These are phyloP conservation scores for Miichthys miiuy DNA, from an alignment of 2,797 vertebrate species.

Conservation along the genomic window DNA sequence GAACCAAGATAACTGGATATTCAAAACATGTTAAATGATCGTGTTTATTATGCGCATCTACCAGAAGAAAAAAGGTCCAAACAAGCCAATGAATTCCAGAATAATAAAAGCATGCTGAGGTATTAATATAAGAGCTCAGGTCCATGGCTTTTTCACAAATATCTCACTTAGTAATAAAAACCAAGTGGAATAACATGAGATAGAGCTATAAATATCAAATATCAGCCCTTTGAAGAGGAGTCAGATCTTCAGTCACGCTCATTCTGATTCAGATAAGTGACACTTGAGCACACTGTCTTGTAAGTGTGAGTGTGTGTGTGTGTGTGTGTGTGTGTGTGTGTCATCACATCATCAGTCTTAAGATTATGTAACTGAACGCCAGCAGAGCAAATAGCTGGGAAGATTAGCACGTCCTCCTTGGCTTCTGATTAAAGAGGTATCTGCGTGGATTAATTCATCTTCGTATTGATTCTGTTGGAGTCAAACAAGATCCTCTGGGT, in stretches of 20 bases:
- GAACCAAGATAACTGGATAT: neutral
- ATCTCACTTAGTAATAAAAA: constrained; percentile 15
- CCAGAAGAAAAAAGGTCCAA: neutral
- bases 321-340: constrained; percentile 57
- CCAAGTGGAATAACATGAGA: neutral
- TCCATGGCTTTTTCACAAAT: constrained; percentile 4
- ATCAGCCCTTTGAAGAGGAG: constrained; percentile 37
- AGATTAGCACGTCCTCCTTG: constrained; percentile 32
- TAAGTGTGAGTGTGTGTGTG: constrained; percentile 22
- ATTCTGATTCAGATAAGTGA: constrained; percentile 44
- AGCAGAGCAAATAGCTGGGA: constrained; percentile 35
- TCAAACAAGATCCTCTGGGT: neutral
- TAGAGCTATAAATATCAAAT: constrained; percentile 18
- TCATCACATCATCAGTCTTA: constrained; percentile 66
- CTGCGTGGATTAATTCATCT: constrained; percentile 10
- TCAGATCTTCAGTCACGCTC: constrained; percentile 16
- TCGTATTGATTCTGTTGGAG: neutral
- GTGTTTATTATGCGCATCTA: neutral
- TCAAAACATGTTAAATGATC: neutral
- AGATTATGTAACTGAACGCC: constrained; percentile 36
- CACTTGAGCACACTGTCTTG: constrained; percentile 26
- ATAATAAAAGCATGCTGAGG: neutral
- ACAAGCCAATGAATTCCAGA: neutral
- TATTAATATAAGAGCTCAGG: neutral
- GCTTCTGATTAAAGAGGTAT: constrained; percentile 49